Conservation (phyloP, 1,140 invertebrate species). For the Tetraneura akinire region DNA sequence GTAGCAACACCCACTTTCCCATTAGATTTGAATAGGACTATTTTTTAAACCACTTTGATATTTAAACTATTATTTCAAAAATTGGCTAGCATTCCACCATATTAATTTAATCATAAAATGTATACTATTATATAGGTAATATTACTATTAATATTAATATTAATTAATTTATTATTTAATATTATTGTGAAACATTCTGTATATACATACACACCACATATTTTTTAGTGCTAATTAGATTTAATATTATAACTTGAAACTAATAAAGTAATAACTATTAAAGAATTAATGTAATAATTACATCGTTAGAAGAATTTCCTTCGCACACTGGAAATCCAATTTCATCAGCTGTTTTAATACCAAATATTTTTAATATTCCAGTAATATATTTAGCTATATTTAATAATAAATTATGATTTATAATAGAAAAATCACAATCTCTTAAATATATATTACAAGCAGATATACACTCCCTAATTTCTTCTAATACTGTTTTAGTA, state of each 20-base stretch:
- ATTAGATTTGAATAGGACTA: no score
- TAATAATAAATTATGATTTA: conserved; percentile 66
- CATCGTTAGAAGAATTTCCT: conserved; percentile 60
- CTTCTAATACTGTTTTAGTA: conserved; percentile 82
- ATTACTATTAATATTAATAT: no score
- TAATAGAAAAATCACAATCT: conserved; percentile 61
- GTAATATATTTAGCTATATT: conserved; percentile 82
- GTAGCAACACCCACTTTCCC: no score
- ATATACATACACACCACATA: no score
- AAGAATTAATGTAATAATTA: conserved; percentile 59
- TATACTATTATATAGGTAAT: no score
- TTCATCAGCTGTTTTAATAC: conserved; percentile 70
- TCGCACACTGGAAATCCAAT: conserved; percentile 77
- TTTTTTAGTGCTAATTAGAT: no score
- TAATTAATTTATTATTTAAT: no score
- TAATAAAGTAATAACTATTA: not conserved
- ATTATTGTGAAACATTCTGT: no score
- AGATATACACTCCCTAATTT: conserved; percentile 79
- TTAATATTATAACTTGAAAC: not conserved
- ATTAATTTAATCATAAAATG: no score
- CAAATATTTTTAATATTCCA: conserved; percentile 85
- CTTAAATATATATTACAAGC: conserved; percentile 83
- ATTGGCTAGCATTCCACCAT: no score
- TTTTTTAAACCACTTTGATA: no score
- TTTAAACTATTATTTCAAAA: no score